Base-by-base conservation (phyloP, 2,113 vertebrate genomes). In the Vimba vimba region DNA sequence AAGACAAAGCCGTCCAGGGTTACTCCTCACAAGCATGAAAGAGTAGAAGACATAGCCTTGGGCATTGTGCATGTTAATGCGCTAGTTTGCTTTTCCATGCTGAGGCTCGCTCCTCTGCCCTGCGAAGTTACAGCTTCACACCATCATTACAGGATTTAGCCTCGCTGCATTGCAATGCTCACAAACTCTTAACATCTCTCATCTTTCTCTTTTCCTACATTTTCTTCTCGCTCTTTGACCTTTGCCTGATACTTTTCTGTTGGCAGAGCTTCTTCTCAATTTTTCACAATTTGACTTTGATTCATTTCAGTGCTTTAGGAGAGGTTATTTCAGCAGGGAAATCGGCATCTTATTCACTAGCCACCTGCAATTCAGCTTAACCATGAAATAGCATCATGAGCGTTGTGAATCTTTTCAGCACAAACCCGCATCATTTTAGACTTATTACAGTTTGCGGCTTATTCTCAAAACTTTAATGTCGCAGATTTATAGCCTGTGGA, bases 251-350 rank as follows among this genome's bases (percentile, higher is more conserved):
- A 47, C 52, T 55, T 19, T 66, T 80, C 74, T 27, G 27, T 27
- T 82, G 82, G 73, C 27, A 21, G 62, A 71, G 81, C 59, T 75
- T 83, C 59, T 75, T 83, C 74, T 90, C 68, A 87, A 85, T 88
- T 89, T 85, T 25, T 73, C 64, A 90, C 75, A 88, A 86, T 88
- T 89, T 85, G 50, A 80, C 83, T 90, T 82, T 77, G 50, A 84
- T 86, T 90, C 79, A 91, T 91, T 91, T 92, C 79, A 86, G 85
- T 88, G 89, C 82, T 91, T 92, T 83, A 68, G 64, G 74, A 85
- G 47, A 69, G 43, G 73, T 74, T 76, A 76, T 50, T 74, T 47
- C 25, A 52, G 73, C 13, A 76, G 74, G 11, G 7, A 25, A 74
- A 74, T 74, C 39, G n/a, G 23, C 10, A 47, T n/a, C 11, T 74